A percentile compares a stretch with the other conserved stretches of the same genome.
Evolutionary conservation across 2,888 invertebrate genomes (phyloP).

Genomic region (Brassicogethes aeneus): DNA sequence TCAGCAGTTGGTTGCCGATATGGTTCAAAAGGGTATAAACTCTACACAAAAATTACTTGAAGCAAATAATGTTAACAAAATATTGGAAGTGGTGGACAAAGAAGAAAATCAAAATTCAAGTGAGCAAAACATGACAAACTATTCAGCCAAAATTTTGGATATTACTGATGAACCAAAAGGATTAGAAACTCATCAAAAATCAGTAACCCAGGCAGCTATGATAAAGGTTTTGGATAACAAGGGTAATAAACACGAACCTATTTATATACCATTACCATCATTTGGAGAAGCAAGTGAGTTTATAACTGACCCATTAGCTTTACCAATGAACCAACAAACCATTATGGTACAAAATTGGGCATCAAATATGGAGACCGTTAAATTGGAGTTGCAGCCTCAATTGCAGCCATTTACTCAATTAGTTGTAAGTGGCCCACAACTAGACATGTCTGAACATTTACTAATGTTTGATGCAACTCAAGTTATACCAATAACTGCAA

Average conservation of each 20-base stretch:
- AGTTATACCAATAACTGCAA: conserved; percentile 28
- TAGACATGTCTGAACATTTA: conserved; percentile 30
- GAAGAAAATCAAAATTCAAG: conserved; percentile 8
- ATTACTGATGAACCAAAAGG: neutral
- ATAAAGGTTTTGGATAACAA: too few relatives aligned
- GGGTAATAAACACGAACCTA: too few relatives aligned
- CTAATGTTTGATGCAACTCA: conserved; percentile 35
- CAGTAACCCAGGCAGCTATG: neutral
- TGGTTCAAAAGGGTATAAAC: conserved; percentile 32
- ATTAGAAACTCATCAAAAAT: neutral
- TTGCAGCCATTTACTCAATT: conserved; percentile 26
- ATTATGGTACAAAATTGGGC: conserved; percentile 19
- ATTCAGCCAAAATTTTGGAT: neutral
- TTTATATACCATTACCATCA: too few relatives aligned
- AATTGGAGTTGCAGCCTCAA: conserved; percentile 20
- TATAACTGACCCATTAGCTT: too few relatives aligned
- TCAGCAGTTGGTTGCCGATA: conserved; percentile 33
- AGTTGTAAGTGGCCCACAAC: conserved; percentile 26
- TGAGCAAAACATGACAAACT: neutral
- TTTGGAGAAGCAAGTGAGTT: too few relatives aligned
- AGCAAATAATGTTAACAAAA: conserved; percentile 11
- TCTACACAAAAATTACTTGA: conserved; percentile 24
- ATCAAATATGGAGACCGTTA: conserved; percentile 27
- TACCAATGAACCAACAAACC: neutral
- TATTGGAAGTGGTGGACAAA: conserved; percentile 7